Evolutionary conservation across 2,113 vertebrate genomes (phyloP).

Genomic region (Ceyx cyanopectus): DNA sequence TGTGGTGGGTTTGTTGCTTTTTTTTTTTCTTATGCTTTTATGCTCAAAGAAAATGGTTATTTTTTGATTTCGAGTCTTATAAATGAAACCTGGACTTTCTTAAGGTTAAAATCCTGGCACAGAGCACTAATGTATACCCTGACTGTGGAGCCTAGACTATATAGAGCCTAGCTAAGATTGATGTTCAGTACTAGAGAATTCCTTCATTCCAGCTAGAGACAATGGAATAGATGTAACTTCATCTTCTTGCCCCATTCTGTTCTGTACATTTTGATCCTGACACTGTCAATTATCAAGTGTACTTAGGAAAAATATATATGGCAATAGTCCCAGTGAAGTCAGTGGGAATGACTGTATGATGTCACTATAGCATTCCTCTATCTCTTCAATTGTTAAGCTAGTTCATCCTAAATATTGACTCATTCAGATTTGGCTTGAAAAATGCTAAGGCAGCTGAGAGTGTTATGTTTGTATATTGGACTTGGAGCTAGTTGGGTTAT

Average conservation of each 20-base stretch:
- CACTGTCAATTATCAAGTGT: background rate
- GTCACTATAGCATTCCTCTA: background rate
- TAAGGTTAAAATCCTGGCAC: background rate
- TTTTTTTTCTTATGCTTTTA: background rate
- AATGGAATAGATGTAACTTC: background rate
- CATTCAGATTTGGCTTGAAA: too few relatives aligned
- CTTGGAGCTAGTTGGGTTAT: background rate
- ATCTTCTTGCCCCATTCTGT: background rate
- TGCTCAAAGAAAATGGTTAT: background rate
- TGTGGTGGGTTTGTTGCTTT: too few relatives aligned
- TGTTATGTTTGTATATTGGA: background rate
- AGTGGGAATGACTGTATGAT: background rate
- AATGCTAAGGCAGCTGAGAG: background rate
- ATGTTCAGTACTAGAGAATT: background rate
- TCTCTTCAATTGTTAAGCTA: background rate
- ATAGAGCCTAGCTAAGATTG: background rate
- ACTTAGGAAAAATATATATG: background rate
- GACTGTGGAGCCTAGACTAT: too few relatives aligned
- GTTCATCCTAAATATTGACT: background rate
- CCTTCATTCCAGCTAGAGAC: background rate
- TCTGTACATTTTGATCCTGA: background rate
- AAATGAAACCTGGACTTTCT: background rate
- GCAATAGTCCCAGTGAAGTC: background rate
- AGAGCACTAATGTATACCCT: background rate
- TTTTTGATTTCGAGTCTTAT: background rate